Base-by-base conservation (phyloP, 2,113 vertebrate genomes). In the Cyprinodon tularosa region DNA sequence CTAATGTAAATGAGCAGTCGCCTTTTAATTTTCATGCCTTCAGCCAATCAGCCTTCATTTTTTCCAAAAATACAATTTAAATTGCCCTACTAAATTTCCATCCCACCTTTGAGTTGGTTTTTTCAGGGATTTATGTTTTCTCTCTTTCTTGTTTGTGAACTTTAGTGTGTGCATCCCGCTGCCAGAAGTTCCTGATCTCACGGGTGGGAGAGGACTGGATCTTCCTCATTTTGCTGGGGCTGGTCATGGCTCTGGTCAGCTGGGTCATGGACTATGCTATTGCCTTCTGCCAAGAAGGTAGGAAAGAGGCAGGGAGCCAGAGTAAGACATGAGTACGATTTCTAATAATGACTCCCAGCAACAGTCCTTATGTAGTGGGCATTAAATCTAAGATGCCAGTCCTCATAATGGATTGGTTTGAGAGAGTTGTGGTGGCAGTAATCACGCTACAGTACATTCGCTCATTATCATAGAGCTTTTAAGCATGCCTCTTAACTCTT, bases 201-300 rank as follows among this genome's bases (percentile, higher is more conserved):
- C 96, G 96, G 22, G 96, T 99, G 76, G 98, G 98, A 0, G 98
- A 99, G 92, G 98, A 99, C 92, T 99, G 98, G 98, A 97, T 99
- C 90, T 99, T 99, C 91, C 97, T 99, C 84, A 97, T 99, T 85
- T 95, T 99, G 45, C 91, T 99, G 90, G 98, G 98, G 11, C 93
- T 99, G 74, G 84, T 99, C 83, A 99, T 99, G 98, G 98, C 98
- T 0, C 83, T 99, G 90, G 97, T 99, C 90, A 99, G 98, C 94
- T 99, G 98, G 98, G 97, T 95, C 89, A 98, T 99, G 96, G 98
- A 99, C 92, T 99, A 98, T 1, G 95, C 98, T 86, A 99, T 99
- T 0, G 97, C 98, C 53, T 97, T 96, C 57, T 99, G 98, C 84
- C 95, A 99, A 84, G 97, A 99, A 96, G 98, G 98, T 99, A 91